Conservation (phyloP, 2,888 invertebrate species). For the Volucella bombylans region DNA sequence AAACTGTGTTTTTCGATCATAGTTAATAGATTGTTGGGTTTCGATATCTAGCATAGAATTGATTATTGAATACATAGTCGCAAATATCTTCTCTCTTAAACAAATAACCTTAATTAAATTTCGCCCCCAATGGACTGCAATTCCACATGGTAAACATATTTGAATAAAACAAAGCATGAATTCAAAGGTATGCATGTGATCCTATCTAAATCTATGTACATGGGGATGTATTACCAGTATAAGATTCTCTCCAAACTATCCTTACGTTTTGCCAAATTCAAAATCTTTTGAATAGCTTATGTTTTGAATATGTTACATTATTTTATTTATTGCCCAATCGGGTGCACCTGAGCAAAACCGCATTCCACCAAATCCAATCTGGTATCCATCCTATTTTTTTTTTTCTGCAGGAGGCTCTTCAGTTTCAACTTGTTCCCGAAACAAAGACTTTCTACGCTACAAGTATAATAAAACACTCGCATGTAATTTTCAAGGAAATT, state of each 20-base stretch:
- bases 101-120: too few relatives aligned
- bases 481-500: constrained; percentile 58
- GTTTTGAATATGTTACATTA: constrained; percentile 39
- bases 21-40: too few relatives aligned
- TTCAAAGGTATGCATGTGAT: too few relatives aligned
- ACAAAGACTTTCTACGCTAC: constrained; percentile 34
- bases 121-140: too few relatives aligned
- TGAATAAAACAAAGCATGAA: too few relatives aligned
- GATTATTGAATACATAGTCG: too few relatives aligned
- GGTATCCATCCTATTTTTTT: constrained; percentile 21
- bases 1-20: too few relatives aligned
- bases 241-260: background rate
- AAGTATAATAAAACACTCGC: constrained; percentile 41
- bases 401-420: background rate
- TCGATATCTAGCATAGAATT: too few relatives aligned
- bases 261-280: constrained; percentile 37
- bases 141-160: too few relatives aligned
- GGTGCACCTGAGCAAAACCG: constrained; percentile 56
- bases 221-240: too few relatives aligned
- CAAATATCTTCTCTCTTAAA: too few relatives aligned
- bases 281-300: constrained; percentile 2
- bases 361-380: constrained; percentile 64
- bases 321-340: constrained; percentile 52
- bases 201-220: too few relatives aligned
- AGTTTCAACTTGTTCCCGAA: constrained; percentile 17